These are phyloP conservation scores for Gymnocephalus cernua DNA, from an alignment of 2,113 vertebrate genomes.

Conservation along the genomic window DNA sequence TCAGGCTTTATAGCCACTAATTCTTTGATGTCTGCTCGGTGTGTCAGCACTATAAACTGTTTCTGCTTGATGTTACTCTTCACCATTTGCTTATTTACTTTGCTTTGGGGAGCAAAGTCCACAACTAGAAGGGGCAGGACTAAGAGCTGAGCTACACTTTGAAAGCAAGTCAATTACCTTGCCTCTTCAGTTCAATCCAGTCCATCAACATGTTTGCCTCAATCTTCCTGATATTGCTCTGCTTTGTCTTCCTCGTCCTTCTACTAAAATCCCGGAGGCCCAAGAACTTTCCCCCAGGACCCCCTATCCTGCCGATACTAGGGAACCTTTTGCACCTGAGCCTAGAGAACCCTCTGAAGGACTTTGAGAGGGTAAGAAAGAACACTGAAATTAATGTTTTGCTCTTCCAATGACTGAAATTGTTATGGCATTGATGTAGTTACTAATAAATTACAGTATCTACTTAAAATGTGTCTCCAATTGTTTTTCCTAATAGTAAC, in stretches of 20 bases:
- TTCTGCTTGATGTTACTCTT: no score
- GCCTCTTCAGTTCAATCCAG: not conserved
- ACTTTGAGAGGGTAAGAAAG: slow-evolving; percentile 77
- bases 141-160: not conserved
- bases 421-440: not conserved
- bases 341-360: slow-evolving; percentile 76
- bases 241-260: slow-evolving; percentile 64
- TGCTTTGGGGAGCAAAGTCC: slow-evolving; percentile 6
- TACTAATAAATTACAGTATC: no score
- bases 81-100: no score
- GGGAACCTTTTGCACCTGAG: slow-evolving; percentile 78
- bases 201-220: slow-evolving; percentile 68
- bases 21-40: not conserved
- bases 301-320: slow-evolving; percentile 71
- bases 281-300: slow-evolving; percentile 84
- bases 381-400: not conserved
- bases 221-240: slow-evolving; percentile 66
- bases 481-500: not conserved
- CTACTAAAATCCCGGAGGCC: slow-evolving; percentile 65
- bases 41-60: no score
- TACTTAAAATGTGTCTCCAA: not conserved
- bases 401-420: not conserved
- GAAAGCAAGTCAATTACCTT: not conserved
- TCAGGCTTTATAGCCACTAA: no score
- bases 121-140: not conserved